Percentiles rank a stretch among this genome's conserved stretches.
phyloP scores from a whole-genome alignment of 2,888 invertebrate species.

The Deilephila porcellus region DNA sequence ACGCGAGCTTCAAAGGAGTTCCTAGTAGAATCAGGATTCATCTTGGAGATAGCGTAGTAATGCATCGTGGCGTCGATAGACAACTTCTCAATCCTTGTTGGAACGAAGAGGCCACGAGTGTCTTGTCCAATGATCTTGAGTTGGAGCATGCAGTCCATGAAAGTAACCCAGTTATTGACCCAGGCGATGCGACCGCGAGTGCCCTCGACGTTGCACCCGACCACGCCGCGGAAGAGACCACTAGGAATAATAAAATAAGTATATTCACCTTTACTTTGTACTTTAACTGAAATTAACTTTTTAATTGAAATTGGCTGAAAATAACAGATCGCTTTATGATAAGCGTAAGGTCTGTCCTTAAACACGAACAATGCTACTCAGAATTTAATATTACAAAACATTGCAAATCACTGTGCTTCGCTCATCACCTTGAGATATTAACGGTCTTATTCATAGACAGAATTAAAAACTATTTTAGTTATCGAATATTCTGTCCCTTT shows the following conservation, averaged over 20 bases:
- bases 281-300: no score
- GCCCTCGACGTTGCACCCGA: slow-evolving; percentile 80
- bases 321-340: not conserved
- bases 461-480: no score
- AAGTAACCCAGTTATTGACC: slow-evolving; percentile 94
- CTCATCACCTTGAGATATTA: no score
- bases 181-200: slow-evolving; percentile 85
- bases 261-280: not conserved
- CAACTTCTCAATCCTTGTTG: slow-evolving; percentile 89
- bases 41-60: slow-evolving; percentile 76
- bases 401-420: no score
- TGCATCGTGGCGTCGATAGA: slow-evolving; percentile 88
- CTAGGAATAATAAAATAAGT: slow-evolving; percentile 48
- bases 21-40: slow-evolving; percentile 73
- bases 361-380: no score
- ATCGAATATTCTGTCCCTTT: no score
- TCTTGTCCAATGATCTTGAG: slow-evolving; percentile 89
- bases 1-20: slow-evolving; percentile 78
- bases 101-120: slow-evolving; percentile 88
- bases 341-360: no score
- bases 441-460: no score
- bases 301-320: not conserved
- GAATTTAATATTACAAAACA: slow-evolving; percentile 5
- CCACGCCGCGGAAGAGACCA: slow-evolving; percentile 86
- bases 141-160: slow-evolving; percentile 96